Conservation (phyloP, 2,797 vertebrate genomes). For the Sebastes hubbsi region DNA sequence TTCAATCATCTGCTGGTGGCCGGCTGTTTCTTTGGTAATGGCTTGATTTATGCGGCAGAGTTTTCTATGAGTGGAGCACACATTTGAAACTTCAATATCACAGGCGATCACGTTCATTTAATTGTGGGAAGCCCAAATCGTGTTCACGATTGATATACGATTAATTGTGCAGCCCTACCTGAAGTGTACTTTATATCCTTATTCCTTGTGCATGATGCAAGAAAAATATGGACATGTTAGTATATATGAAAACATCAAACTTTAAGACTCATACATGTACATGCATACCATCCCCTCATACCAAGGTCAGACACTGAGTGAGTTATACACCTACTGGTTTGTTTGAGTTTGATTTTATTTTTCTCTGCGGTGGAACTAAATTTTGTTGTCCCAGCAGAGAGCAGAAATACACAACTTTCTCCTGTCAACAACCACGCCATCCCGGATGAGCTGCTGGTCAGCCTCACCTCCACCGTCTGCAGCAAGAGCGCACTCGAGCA, state of each 20-base stretch:
- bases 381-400: slow-evolving; percentile 25
- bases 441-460: slow-evolving; percentile 85
- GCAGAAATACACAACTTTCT: slow-evolving; percentile 30
- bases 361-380: slow-evolving; percentile 44
- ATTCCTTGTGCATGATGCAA: too few species aligned
- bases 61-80: too few species aligned
- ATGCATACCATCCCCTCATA: not conserved
- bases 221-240: too few species aligned
- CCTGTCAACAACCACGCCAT: slow-evolving; percentile 68
- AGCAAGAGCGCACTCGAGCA: slow-evolving; percentile 56
- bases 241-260: not conserved
- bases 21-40: too few species aligned
- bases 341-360: not conserved
- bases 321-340: not conserved
- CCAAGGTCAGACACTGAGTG: not conserved
- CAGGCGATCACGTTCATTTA: too few species aligned
- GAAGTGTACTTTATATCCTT: too few species aligned
- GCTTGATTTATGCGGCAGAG: too few species aligned
- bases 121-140: too few species aligned
- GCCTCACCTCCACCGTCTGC: slow-evolving; percentile 77
- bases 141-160: rapidly evolving
- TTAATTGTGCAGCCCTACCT: too few species aligned
- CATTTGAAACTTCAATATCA: too few species aligned
- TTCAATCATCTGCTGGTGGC: too few species aligned
- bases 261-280: not conserved